Base-by-base conservation (phyloP, 2,113 vertebrate species). In the Sylvia atricapilla region DNA sequence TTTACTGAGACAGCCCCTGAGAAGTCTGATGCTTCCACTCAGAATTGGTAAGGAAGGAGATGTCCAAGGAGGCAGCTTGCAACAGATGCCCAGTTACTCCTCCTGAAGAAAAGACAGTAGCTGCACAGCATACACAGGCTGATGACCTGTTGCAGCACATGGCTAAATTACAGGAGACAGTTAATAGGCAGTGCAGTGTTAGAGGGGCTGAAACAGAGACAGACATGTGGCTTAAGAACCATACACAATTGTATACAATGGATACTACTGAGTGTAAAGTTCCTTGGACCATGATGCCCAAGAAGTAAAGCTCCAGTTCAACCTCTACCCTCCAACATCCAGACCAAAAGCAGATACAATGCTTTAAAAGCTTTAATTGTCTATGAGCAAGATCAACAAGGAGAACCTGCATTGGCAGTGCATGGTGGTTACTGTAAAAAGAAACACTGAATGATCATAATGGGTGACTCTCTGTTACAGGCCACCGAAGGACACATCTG, bases 191-290 rank as follows among this genome's bases (percentile, higher is more conserved):
- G 16, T n/a, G 20, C 47, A 47, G 10, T 55, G 13, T 63, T 41
- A 47, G n/a, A 72, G 56, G 25, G 49, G 9, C 37, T 59, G 31
- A 86, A 59, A 76, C 13, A 13, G 60, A 67, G 41, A 24, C 10
- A 16, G 11, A 22, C 11, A 31, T 9, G 9, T 31, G 31, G 31
- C 20, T 58, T 58, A 31, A 58, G 44, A 41, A 17, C 44, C 25
- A 7, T 43, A 31, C 11, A 35, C 11, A 23, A 47, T 47, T 47
- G 47, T 47, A 44, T 35, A 12, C 37, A 59, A 15, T 31, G 11
- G 37, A 50, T 43, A 17, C 13, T 28, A n/a, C 12, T 19, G 46
- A 46, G 5, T 1, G 0, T 20, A 15, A 69, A 33, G 16, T 4
- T 19, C 8, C 39, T 69, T 69, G 55, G 19, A 62, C 7, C 23